phyloP scores from a whole-genome alignment of 2,888 invertebrate genomes.

The Xylocampa areola region DNA sequence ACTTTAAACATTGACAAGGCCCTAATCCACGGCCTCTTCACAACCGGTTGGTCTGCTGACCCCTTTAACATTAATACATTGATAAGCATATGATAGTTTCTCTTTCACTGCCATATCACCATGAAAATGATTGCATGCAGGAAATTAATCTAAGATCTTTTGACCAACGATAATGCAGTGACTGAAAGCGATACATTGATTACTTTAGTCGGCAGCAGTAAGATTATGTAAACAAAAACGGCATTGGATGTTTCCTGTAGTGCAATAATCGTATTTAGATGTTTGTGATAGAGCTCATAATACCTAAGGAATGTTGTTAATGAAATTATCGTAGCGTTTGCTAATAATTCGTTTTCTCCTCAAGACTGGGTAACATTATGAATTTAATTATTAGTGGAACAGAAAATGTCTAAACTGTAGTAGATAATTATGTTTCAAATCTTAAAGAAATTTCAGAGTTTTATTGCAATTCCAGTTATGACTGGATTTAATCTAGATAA shows the following conservation, averaged over 20 bases:
- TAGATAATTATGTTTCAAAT: too few relatives aligned
- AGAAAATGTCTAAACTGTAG: background rate
- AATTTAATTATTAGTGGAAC: conserved; percentile 6
- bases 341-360: conserved; percentile 30
- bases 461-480: too few relatives aligned
- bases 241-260: background rate
- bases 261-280: conserved; percentile 1
- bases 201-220: background rate
- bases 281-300: conserved; percentile 5
- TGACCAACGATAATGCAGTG: background rate
- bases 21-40: conserved; percentile 13
- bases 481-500: too few relatives aligned
- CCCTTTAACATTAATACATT: conserved; percentile 18
- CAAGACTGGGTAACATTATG: background rate
- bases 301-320: conserved; percentile 32
- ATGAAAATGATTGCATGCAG: conserved; percentile 35
- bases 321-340: conserved; percentile 15
- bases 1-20: conserved; percentile 17
- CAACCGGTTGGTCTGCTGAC: conserved; percentile 27
- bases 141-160: conserved; percentile 26
- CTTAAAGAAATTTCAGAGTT: too few relatives aligned
- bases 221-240: background rate
- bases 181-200: background rate
- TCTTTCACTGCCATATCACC: conserved; percentile 45
- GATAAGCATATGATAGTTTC: conserved; percentile 42